A percentile compares a stretch with the other conserved stretches of the same genome.
Conservation (phyloP, 2,113 vertebrate species). For the Prionailurus viverrinus region DNA sequence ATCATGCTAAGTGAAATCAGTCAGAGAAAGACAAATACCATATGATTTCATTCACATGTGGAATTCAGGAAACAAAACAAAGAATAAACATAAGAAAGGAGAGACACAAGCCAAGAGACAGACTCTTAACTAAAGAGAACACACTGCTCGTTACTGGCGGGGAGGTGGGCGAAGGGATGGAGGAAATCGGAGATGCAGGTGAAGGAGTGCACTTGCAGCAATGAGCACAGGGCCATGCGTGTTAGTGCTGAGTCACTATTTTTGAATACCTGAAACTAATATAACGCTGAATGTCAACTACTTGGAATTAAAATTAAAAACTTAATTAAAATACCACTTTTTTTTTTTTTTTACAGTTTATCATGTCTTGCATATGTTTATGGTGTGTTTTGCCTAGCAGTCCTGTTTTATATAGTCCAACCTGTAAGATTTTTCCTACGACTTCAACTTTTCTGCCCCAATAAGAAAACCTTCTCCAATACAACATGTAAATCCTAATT, state of each 20-base stretch:
- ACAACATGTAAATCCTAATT: not conserved
- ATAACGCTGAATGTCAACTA: not conserved
- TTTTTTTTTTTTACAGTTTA: not conserved
- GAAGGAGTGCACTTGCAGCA: not conserved
- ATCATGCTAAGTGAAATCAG: too few species aligned
- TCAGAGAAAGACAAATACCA: too few species aligned
- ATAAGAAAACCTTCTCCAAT: not conserved
- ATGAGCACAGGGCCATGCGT: not conserved
- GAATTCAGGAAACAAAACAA: not conserved
- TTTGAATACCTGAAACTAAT: not conserved
- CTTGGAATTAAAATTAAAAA: not conserved
- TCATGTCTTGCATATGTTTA: not conserved
- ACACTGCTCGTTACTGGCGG: not conserved
- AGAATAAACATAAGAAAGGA: not conserved
- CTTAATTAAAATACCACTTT: not conserved
- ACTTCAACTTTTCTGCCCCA: not conserved
- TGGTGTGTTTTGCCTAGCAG: not conserved
- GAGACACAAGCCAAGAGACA: not conserved
- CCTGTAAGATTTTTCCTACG: not conserved
- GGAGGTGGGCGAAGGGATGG: not conserved
- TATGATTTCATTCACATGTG: not conserved
- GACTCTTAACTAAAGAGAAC: not conserved
- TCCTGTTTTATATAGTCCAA: not conserved
- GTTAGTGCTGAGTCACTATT: not conserved
- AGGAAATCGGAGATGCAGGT: not conserved